Conservation (phyloP, 2,888 invertebrate genomes). For the Dryobota labecula region DNA sequence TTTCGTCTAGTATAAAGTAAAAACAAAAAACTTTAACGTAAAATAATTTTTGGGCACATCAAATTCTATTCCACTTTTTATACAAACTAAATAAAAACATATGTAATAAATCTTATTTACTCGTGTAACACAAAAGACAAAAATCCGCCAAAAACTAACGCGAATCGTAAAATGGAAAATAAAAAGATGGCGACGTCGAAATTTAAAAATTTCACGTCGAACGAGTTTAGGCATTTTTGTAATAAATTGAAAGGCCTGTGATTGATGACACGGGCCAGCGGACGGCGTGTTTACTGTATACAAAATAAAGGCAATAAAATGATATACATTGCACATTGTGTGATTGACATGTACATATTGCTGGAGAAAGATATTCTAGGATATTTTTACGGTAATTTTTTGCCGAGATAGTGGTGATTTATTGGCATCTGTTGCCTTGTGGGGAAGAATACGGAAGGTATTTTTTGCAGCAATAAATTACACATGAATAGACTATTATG, state of each 20-base stretch:
- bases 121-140: conserved; percentile 20
- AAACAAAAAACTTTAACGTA: background rate
- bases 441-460: conserved; percentile 24
- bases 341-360: conserved; percentile 68
- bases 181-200: conserved; percentile 46
- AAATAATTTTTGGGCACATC: background rate
- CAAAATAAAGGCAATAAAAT: conserved; percentile 71
- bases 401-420: conserved; percentile 47
- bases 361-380: conserved; percentile 49
- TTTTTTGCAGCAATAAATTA: conserved; percentile 50
- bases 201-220: conserved; percentile 67
- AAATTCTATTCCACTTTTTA: background rate
- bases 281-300: conserved; percentile 60
- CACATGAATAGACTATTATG: conserved; percentile 35
- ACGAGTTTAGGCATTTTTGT: conserved; percentile 77
- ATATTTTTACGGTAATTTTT: conserved; percentile 51
- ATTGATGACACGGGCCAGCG: conserved; percentile 74
- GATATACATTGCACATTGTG: conserved; percentile 65
- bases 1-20: conserved; percentile 11
- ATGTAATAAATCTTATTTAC: background rate
- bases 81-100: background rate
- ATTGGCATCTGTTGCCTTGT: conserved; percentile 35
- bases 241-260: conserved; percentile 80
- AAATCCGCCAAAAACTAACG: conserved; percentile 29
- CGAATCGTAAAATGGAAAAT: conserved; percentile 19